phyloP scores from a whole-genome alignment of 2,797 vertebrate species.

The Tympanoctomys barrerae region DNA sequence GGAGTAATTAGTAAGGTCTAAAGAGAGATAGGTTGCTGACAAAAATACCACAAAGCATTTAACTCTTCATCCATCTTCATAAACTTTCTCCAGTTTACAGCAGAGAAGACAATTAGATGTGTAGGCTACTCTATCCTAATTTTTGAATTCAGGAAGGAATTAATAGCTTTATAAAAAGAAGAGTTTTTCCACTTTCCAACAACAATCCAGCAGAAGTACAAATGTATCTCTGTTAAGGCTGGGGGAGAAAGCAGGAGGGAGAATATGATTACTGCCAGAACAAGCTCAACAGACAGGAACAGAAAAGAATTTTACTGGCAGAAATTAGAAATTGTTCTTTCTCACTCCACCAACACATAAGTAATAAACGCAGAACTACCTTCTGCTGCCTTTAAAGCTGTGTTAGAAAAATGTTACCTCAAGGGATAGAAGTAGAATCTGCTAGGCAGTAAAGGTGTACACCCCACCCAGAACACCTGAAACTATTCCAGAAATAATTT shows the following conservation, averaged over 20 bases:
- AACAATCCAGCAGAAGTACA: constrained; percentile 66
- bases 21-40: constrained; percentile 60
- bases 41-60: constrained; percentile 64
- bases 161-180: constrained; percentile 55
- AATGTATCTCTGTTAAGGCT: constrained; percentile 75
- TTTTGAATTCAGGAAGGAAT: constrained; percentile 75
- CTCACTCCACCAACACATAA: constrained; percentile 86
- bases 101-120: constrained; percentile 68
- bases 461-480: constrained; percentile 59
- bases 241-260: constrained; percentile 1
- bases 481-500: constrained; percentile 44
- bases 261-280: constrained; percentile 73
- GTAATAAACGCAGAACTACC: constrained; percentile 83
- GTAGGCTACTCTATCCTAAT: constrained; percentile 71
- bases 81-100: constrained; percentile 54
- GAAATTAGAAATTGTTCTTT: constrained; percentile 86
- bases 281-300: constrained; percentile 80
- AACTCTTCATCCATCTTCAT: constrained; percentile 67
- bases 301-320: constrained; percentile 84
- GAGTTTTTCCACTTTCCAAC: constrained; percentile 59
- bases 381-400: constrained; percentile 80
- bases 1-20: constrained; percentile 64
- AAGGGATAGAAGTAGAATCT: constrained; percentile 56
- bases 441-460: constrained; percentile 1
- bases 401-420: constrained; percentile 72